Evolutionary conservation across 2,888 invertebrate species (phyloP).

Genomic region (Oxycera nigricornis): DNA sequence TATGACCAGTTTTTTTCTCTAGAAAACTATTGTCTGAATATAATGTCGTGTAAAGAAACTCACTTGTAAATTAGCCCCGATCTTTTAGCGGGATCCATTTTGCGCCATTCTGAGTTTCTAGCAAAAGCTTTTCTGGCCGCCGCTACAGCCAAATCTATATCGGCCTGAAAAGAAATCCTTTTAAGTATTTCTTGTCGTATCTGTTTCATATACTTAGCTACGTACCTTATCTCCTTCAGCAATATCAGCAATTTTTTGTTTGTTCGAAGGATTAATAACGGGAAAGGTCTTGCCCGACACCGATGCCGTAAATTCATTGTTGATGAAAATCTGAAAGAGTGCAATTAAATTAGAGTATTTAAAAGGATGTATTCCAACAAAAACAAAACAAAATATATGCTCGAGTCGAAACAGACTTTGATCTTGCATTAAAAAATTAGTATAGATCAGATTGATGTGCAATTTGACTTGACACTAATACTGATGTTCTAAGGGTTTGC

Average conservation of each 20-base stretch:
- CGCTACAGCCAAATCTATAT: constrained; percentile 81
- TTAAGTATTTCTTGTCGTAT: not conserved
- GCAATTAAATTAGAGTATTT: too few species aligned
- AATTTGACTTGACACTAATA: too few species aligned
- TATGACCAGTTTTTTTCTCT: not conserved
- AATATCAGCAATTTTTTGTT: constrained; percentile 75
- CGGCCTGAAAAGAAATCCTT: constrained; percentile 67
- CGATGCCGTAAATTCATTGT: constrained; percentile 82
- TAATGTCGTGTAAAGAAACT: constrained; percentile 49
- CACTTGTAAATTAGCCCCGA: constrained; percentile 73
- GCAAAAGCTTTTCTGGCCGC: constrained; percentile 82
- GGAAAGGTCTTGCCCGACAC: constrained; percentile 85
- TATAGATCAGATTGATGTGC: too few species aligned
- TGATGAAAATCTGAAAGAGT: constrained; percentile 76
- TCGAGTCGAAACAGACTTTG: too few species aligned
- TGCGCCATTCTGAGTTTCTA: constrained; percentile 64
- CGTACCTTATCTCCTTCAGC: constrained; percentile 84
- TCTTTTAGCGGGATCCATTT: constrained; percentile 80
- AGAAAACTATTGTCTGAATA: not conserved
- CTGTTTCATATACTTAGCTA: not conserved
- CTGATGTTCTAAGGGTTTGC: too few species aligned
- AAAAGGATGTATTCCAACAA: too few species aligned
- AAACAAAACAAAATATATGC: too few species aligned
- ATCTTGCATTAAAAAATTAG: too few species aligned
- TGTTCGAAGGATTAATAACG: constrained; percentile 83